Base-by-base conservation (phyloP, 2,797 vertebrate genomes). In the Centropyge bicolor region DNA sequence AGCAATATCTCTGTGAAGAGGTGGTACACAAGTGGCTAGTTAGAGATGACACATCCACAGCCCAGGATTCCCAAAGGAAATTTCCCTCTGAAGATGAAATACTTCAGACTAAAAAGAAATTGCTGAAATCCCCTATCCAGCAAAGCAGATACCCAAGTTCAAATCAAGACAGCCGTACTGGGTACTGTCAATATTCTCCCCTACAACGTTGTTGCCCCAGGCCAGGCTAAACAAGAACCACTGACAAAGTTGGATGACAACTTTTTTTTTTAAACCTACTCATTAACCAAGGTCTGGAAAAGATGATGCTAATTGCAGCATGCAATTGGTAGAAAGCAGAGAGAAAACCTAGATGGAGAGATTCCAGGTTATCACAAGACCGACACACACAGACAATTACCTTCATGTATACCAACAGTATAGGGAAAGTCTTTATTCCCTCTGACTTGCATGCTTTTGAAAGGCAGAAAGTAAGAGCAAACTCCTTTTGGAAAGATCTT, bases 11-110 rank as follows among this genome's bases (percentile, higher is more conserved):
- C n/a, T 38, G 31, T 45, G 16, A 46, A 67, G 14, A 61, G 45
- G 10, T 24, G 49, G 11, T 46, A n/a, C 20, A 20, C 71, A 62
- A 72, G 41, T 72, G 51, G n/a, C 12, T 22, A 12, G 51, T 52
- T 24, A 52, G 24, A 52, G 11, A 24, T 12, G 22, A 24, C 51
- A 52, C 9, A 52, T 52, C 13, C 20, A 45, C 22, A 22, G 20
- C 11, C 10, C 16, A 36, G 41, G 51, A 27, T 14, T 54, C 22
- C 10, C 61, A 12, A 4, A 1, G 48, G 17, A 46, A 8, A 54
- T 17, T 31, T 17, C 27, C 16, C 3, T 35, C 5, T 6, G 40
- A 35, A n/a, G 27, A 41, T 17, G 13, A 73, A 64, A 35, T 35
- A 57, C 48, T 31, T 54, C 13, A 17, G 14, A 31, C 27, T 13